Percentiles rank a stretch among this genome's conserved stretches.
phyloP scores from a whole-genome alignment of 2,797 vertebrate species.

The Clarias fuscus region DNA sequence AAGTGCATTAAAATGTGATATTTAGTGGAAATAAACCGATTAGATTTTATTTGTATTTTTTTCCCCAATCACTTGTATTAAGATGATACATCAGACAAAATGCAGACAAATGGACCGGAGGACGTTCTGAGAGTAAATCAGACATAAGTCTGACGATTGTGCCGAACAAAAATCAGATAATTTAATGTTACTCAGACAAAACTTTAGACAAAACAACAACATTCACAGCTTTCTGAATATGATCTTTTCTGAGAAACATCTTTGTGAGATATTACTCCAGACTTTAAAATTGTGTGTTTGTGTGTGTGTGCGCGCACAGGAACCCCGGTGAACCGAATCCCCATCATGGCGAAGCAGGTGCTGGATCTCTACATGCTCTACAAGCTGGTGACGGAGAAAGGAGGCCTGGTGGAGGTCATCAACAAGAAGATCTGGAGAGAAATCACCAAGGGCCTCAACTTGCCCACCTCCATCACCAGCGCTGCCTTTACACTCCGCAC shows the following conservation, averaged over 20 bases:
- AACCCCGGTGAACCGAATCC: conserved; percentile 86
- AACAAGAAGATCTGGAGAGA: conserved; percentile 90
- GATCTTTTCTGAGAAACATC: neutral
- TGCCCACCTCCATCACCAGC: conserved; percentile 88
- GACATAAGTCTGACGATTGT: too few species aligned
- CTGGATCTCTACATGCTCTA: conserved; percentile 87
- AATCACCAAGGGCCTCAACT: conserved; percentile 86
- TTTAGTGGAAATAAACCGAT: neutral
- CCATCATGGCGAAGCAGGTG: conserved; percentile 90
- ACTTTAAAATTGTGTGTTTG: neutral
- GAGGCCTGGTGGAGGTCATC: conserved; percentile 70
- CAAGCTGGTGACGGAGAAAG: conserved; percentile 86
- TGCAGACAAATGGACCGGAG: neutral
- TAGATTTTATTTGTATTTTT: neutral
- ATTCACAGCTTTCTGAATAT: neutral
- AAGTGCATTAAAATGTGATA: neutral
- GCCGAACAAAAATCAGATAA: too few species aligned
- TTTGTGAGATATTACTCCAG: neutral
- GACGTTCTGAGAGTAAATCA: too few species aligned
- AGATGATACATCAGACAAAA: neutral
- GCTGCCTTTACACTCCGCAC: conserved; percentile 86
- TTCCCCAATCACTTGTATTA: neutral
- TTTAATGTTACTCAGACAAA: too few species aligned
- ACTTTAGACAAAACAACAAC: too few species aligned
- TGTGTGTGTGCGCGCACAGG: conserved; percentile 65